A percentile compares a stretch with the other conserved stretches of the same genome.
Conservation (phyloP, 2,797 vertebrate species). For the Chelonia mydas region DNA sequence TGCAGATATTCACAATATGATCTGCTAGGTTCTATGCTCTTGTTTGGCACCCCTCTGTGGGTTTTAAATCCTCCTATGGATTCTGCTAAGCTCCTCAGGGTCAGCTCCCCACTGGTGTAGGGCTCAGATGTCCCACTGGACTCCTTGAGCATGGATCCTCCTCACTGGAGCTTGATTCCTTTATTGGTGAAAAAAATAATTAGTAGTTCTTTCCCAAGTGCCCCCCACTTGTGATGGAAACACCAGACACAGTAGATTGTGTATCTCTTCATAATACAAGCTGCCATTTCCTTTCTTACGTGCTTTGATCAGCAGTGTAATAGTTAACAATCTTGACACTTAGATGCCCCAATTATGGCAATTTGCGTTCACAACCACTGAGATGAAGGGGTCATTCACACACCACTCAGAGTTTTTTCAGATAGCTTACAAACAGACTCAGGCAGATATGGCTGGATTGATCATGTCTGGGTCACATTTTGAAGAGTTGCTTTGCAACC, state of each 20-base stretch:
- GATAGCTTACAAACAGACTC: rapidly evolving
- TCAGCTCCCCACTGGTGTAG: background rate
- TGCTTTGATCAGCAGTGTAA: background rate
- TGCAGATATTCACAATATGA: conserved; percentile 45
- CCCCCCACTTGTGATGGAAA: background rate
- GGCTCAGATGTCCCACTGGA: background rate
- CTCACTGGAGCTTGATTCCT: background rate
- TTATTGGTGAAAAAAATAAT: background rate
- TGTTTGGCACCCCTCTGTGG: background rate
- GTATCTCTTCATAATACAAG: background rate
- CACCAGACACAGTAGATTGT: background rate
- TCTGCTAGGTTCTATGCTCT: background rate
- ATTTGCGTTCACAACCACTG: background rate
- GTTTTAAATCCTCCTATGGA: background rate
- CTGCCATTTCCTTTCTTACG: background rate
- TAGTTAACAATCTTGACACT: background rate
- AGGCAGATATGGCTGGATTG: background rate
- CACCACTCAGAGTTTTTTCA: background rate
- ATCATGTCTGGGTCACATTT: background rate
- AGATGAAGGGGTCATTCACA: background rate
- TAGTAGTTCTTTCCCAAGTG: background rate
- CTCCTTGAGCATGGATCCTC: background rate
- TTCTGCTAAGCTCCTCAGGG: background rate
- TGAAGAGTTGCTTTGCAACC: background rate
- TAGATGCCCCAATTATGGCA: too few relatives aligned